Conservation (phyloP, 2,888 invertebrate species). For the Yponomeuta plumbellus region DNA sequence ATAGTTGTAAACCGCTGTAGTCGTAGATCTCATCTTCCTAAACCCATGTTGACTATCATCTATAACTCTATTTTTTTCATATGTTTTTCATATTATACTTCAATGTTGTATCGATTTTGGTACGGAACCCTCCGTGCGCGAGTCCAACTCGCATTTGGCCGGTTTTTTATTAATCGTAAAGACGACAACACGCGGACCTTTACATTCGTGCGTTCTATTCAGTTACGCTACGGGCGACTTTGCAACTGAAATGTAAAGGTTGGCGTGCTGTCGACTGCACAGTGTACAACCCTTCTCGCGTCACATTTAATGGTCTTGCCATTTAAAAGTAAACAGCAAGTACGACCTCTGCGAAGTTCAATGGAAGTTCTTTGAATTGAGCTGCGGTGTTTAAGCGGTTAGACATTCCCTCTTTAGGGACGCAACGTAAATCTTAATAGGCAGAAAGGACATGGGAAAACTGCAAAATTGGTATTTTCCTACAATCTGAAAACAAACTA, state of each 20-base stretch:
- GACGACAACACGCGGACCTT: not conserved
- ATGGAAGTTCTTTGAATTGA: not conserved
- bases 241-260: too few relatives aligned
- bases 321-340: not conserved
- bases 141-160: too few relatives aligned
- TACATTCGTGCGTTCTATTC: too few relatives aligned
- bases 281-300: not conserved
- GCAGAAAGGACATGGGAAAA: not conserved
- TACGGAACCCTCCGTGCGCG: too few relatives aligned
- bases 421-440: not conserved
- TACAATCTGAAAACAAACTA: not conserved
- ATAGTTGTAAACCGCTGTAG: too few relatives aligned
- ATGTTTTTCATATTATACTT: too few relatives aligned
- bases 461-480: slow-evolving; percentile 4
- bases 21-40: too few relatives aligned
- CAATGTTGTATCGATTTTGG: too few relatives aligned
- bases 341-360: not conserved
- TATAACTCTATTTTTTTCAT: too few relatives aligned
- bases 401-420: not conserved
- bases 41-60: too few relatives aligned
- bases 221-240: too few relatives aligned
- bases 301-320: not conserved
- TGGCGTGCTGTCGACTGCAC: too few relatives aligned
- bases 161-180: not conserved
- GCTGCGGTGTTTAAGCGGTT: not conserved